Base-by-base conservation (phyloP, 2,888 invertebrate species). In the Sphaeridia pumilis region DNA sequence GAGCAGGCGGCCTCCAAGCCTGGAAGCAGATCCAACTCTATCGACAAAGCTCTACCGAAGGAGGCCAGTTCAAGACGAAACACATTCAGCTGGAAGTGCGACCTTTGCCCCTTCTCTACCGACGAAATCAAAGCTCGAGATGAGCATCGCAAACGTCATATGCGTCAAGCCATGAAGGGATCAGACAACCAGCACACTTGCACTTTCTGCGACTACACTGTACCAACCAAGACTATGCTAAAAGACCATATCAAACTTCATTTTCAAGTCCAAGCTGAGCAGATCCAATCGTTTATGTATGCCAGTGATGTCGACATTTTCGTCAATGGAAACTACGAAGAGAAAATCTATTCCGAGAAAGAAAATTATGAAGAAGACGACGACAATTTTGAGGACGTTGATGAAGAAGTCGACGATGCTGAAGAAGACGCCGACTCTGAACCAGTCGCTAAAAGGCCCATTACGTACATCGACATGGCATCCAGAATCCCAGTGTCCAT, bases 171-270 rank as follows among this genome's bases (percentile, higher is more conserved):
- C 25, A 7, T 26, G 26, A 28, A 42, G 53, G 46, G 51, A 10
- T 35, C 47, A 31, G 27, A 41, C 12, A 46, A 14, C 35, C 44
- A 74, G 57, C 79, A 80, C 66, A 78, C 79, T 59, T 90, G 90
- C 71, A 78, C 82, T 22, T 82, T 83, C 69, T 90, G 90, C 70
- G 86, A 87, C 71, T 84, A 84, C 69, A 81, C 82, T 24, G 83
- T 83, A 25, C 77, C 80, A 3, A 83, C 84, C 65, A 79, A 79
- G 53, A 79, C 82, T 66, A 79, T 83, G 60, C 73, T 88, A 31
- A 77, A 82, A 38, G 87, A 87, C 65, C 90, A 90, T 70, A 75
- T 81, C 36, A 82, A 83, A 67, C 74, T 85, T 49, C 89, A 89
- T 70, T 87, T 88, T 26, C 54, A 53, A 17, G 47, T 42, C 20